Conservation (phyloP, 23 tunicate genomes). For the Styela plicata region DNA sequence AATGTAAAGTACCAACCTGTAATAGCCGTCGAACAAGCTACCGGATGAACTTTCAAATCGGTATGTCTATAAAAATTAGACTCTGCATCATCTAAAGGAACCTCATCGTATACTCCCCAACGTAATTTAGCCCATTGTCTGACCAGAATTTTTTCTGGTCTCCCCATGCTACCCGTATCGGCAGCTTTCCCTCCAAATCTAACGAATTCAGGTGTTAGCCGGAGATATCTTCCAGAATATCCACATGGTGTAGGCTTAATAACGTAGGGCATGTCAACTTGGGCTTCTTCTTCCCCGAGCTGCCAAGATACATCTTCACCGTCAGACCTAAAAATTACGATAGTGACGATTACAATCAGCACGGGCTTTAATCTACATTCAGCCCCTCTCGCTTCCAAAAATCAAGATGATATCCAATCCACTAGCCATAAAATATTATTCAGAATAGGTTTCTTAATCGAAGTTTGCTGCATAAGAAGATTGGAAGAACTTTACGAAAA, state of each 20-base stretch:
- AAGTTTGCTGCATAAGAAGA: no score
- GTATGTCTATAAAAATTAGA: conserved; percentile 50
- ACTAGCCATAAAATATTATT: not conserved
- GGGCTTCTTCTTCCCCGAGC: conserved; percentile 48
- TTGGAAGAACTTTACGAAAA: no score
- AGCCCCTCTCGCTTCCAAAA: no score
- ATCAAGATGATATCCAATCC: no score
- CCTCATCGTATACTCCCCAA: conserved; percentile 94
- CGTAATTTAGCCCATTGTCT: conserved; percentile 91
- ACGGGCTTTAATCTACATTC: no score
- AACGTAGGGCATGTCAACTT: conserved; percentile 67
- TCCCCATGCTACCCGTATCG: conserved; percentile 29
- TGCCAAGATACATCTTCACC: conserved; percentile 40
- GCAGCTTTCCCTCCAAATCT: conserved; percentile 38
- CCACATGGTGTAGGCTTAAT: conserved; percentile 95
- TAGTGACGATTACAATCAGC: no score
- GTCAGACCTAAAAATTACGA: no score
- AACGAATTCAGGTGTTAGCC: conserved; percentile 82
- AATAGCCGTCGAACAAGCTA: conserved; percentile 64
- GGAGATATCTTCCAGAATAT: conserved; percentile 62
- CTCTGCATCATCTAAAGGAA: conserved; percentile 29
- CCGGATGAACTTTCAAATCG: conserved; percentile 43
- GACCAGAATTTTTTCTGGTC: conserved; percentile 54
- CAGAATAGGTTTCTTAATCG: not conserved
- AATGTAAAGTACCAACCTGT: conserved; percentile 38